phyloP scores from a whole-genome alignment of 2,113 vertebrate species.

The Aythya baeri region DNA sequence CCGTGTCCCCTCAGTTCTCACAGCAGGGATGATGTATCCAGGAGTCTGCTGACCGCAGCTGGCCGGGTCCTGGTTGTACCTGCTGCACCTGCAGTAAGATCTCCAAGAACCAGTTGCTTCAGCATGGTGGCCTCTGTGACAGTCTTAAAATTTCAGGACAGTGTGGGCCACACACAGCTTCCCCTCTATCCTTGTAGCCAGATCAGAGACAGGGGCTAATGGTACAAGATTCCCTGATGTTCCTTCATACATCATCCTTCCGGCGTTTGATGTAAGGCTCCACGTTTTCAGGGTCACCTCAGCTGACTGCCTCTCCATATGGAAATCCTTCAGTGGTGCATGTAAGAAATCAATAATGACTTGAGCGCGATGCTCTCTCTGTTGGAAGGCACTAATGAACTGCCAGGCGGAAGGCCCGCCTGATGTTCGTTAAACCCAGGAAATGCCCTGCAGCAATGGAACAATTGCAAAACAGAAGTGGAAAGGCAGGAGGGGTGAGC shows the following conservation, averaged over 20 bases:
- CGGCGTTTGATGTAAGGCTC: neutral
- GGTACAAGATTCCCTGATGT: neutral
- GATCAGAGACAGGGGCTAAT: neutral
- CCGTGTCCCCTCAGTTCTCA: neutral
- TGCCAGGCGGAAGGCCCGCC: neutral
- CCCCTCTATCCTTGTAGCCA: neutral
- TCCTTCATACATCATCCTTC: neutral
- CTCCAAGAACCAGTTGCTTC: neutral
- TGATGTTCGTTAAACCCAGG: neutral
- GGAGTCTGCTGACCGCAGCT: neutral
- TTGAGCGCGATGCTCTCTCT: neutral
- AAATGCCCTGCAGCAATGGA: constrained; percentile 22
- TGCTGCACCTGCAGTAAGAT: neutral
- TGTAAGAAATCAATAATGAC: neutral
- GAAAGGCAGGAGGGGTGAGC: neutral
- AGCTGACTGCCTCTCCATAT: neutral
- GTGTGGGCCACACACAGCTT: accelerated
- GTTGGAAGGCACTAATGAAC: constrained; percentile 5
- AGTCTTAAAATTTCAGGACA: neutral
- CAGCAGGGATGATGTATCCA: neutral
- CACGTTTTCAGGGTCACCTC: constrained; percentile 10
- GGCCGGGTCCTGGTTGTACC: neutral
- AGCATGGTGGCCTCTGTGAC: neutral
- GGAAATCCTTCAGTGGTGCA: neutral
- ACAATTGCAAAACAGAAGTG: neutral